A percentile compares a stretch with the other conserved stretches of the same genome.
Evolutionary conservation across 2,888 invertebrate genomes (phyloP).

Genomic region (Dolichomitus sp.): DNA sequence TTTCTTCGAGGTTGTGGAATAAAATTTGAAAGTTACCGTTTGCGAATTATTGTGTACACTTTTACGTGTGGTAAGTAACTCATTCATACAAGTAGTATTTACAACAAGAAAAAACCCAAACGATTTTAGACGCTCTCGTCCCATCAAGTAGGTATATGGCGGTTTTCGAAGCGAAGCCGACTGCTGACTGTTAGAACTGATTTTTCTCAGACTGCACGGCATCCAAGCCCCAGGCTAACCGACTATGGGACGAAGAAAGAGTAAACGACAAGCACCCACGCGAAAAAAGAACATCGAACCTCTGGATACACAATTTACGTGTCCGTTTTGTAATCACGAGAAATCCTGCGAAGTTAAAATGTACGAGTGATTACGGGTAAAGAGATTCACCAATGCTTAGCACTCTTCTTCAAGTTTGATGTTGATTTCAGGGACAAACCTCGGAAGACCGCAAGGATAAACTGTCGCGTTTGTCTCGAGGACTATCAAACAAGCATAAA

Average conservation of each 20-base stretch:
- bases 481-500: constrained; percentile 98
- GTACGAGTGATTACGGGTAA: constrained; percentile 87
- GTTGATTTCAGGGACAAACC: constrained; percentile 93
- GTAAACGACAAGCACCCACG: constrained; percentile 97
- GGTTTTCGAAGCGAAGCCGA: background rate
- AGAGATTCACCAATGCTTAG: constrained; percentile 1
- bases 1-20: background rate
- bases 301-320: constrained; percentile 97
- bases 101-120: background rate
- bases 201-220: background rate
- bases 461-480: constrained; percentile 97
- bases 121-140: background rate
- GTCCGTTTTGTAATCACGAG: constrained; percentile 99
- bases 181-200: background rate
- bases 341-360: constrained; percentile 99
- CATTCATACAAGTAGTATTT: background rate
- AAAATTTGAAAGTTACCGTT: background rate
- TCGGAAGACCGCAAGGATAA: constrained; percentile 96
- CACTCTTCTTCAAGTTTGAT: background rate
- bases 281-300: constrained; percentile 96
- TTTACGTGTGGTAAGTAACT: background rate
- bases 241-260: constrained; percentile 97
- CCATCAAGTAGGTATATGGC: background rate
- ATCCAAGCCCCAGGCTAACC: background rate
- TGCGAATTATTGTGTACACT: background rate